Evolutionary conservation across 2,113 vertebrate species (phyloP), one percentile per base, ranked within the genome.

Genomic region (Oncorhynchus nerka): DNA sequence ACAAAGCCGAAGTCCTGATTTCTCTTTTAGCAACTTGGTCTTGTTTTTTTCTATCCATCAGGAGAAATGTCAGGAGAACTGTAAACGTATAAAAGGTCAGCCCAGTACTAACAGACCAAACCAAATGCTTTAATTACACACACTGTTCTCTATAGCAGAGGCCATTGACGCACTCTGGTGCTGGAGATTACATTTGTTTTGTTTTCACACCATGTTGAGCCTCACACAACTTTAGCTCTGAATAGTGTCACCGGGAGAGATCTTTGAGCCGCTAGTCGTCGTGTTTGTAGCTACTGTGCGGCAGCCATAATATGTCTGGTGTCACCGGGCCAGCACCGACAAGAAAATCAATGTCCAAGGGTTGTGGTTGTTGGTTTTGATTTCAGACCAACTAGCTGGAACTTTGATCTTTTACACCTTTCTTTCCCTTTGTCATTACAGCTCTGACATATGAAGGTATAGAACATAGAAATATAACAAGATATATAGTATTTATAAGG

Each of bases 121-220:
- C 85, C 86, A 34, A 34, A 80, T 84, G 86, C 88, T 92, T 92
- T 93, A 91, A 93, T 93, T 92, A 91, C 90, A 82, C 86, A 83
- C 83, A 84, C 89, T 90, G 84, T 82, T 55, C 51, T 55, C 51
- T 55, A 19, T 19, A 55, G 51, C 16, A 55, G 51, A 55, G 28
- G 49, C 57, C 16, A 65, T 70, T 76, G 82, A 90, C 85, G 86
- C 83, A 85, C 89, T 73, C 70, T 87, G 86, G 88, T 91, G 87
- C 39, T 67, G n/a, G 86, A 28, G 89, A 82, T 94, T 91, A 93
- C 93, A 93, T 93, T 93, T 92, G 89, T 90, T 94, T 93, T 93
- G 93, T 93, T 94, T 93, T 93, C 89, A 90, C 91, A 90, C 89
- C 83, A 73, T 85, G 91, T 90, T 86, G 86, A 85, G 86, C 90